A percentile compares a stretch with the other conserved stretches of the same genome.
Conservation (phyloP, 2,797 vertebrate species). For the Cyprinella venusta region DNA sequence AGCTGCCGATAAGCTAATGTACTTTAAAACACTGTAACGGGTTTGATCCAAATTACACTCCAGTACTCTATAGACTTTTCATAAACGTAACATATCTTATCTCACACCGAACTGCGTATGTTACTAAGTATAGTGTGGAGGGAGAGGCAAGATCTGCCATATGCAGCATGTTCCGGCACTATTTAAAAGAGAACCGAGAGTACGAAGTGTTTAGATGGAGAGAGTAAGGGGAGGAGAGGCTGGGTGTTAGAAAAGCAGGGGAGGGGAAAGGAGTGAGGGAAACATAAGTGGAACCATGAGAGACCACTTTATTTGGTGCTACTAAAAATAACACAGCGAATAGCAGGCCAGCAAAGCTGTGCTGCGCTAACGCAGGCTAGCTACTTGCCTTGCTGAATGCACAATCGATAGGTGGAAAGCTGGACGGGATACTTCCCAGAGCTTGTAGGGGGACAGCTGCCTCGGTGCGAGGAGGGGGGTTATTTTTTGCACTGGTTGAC, state of each 20-base stretch:
- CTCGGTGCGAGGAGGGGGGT: slow-evolving; percentile 65
- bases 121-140: slow-evolving; percentile 86
- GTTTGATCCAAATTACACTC: slow-evolving; percentile 61
- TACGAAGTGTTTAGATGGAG: slow-evolving; percentile 33
- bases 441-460: slow-evolving; percentile 68
- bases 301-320: slow-evolving; percentile 93
- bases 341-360: slow-evolving; percentile 74
- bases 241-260: slow-evolving; percentile 31
- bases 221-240: slow-evolving; percentile 18
- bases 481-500: slow-evolving; percentile 99
- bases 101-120: slow-evolving; percentile 65
- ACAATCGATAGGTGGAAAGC: slow-evolving; percentile 91
- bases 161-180: slow-evolving; percentile 78
- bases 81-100: slow-evolving; percentile 45
- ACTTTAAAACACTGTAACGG: slow-evolving; percentile 38
- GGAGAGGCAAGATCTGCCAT: slow-evolving; percentile 78
- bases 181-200: slow-evolving; percentile 76
- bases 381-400: slow-evolving; percentile 80
- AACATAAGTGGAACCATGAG: slow-evolving; percentile 68
- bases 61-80: slow-evolving; percentile 64
- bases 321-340: slow-evolving; percentile 89
- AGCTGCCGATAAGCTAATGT: slow-evolving; percentile 45
- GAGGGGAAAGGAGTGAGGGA: slow-evolving; percentile 23
- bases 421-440: slow-evolving; percentile 85
- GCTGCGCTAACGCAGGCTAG: slow-evolving; percentile 66